These are phyloP conservation scores for Acrocephalus arundinaceus DNA, from an alignment of 2,113 vertebrate species.

Conservation along the genomic window DNA sequence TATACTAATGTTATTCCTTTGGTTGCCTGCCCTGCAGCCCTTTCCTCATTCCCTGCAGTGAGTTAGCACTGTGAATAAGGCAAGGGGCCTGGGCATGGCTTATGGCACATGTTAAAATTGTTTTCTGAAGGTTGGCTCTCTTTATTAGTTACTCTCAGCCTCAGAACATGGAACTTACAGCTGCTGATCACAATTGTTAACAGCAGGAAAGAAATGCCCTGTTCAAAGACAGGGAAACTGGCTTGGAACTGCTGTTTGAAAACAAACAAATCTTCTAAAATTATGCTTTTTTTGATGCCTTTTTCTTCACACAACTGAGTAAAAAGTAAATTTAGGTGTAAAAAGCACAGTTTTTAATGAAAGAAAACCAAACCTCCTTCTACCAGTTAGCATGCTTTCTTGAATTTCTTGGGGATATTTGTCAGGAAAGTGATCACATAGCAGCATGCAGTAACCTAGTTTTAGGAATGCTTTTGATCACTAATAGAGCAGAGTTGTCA, in stretches of 20 bases:
- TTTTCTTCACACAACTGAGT: not conserved
- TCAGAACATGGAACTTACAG: rapidly evolving
- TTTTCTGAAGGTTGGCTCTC: not conserved
- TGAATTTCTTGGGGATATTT: not conserved
- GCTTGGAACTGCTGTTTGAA: not conserved
- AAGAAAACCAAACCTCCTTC: not conserved
- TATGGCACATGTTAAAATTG: not conserved
- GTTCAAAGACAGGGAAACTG: not conserved
- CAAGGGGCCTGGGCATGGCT: not conserved
- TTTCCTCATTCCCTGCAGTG: not conserved
- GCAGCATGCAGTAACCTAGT: not conserved
- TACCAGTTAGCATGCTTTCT: not conserved
- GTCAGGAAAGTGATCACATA: not conserved
- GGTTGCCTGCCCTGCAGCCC: not conserved
- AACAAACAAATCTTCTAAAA: not conserved
- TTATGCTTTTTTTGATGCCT: not conserved
- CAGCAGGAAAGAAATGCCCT: not conserved
- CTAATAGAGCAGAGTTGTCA: not conserved
- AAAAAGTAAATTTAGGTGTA: not conserved
- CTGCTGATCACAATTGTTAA: not conserved
- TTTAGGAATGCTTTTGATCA: constrained; percentile 41
- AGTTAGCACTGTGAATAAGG: not conserved
- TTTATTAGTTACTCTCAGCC: not conserved
- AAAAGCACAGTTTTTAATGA: not conserved
- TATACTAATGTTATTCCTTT: not conserved